Percentiles rank a stretch among this genome's conserved stretches.
Conservation (phyloP, 1,140 invertebrate species). For the Atta cephalotes region DNA sequence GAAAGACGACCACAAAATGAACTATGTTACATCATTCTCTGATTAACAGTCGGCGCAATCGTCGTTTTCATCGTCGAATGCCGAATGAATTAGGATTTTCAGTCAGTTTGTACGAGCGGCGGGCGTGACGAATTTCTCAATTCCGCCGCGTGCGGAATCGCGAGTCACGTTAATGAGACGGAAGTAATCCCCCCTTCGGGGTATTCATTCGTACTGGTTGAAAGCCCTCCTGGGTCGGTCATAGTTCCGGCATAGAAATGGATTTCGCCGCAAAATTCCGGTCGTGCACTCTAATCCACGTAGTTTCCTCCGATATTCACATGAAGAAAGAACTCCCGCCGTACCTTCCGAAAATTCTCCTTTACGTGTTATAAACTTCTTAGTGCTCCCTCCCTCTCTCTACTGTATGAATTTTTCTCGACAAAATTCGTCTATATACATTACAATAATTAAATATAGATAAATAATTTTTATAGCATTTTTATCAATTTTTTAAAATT, state of each 20-base stretch:
- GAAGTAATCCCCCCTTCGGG: slow-evolving; percentile 68
- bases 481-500: not conserved
- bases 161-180: slow-evolving; percentile 73
- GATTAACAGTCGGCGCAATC: slow-evolving; percentile 64
- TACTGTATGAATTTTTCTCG: slow-evolving; percentile 17
- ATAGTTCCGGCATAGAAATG: slow-evolving; percentile 72
- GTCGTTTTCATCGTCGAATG: slow-evolving; percentile 53
- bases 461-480: not conserved
- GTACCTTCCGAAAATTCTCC: slow-evolving; percentile 32
- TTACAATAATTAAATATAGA: not conserved
- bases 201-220: slow-evolving; percentile 73
- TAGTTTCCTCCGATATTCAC: slow-evolving; percentile 68
- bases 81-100: slow-evolving; percentile 72
- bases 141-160: slow-evolving; percentile 61
- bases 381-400: not conserved
- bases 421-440: not conserved
- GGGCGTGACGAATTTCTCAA: slow-evolving; percentile 73
- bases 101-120: slow-evolving; percentile 36
- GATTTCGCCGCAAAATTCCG: slow-evolving; percentile 73
- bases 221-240: slow-evolving; percentile 73
- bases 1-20: not conserved
- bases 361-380: slow-evolving; percentile 65
- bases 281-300: slow-evolving; percentile 72
- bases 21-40: slow-evolving; percentile 25
- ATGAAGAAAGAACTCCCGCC: slow-evolving; percentile 46